phyloP scores from a whole-genome alignment of 2,113 vertebrate genomes.

The Anser cygnoides region DNA sequence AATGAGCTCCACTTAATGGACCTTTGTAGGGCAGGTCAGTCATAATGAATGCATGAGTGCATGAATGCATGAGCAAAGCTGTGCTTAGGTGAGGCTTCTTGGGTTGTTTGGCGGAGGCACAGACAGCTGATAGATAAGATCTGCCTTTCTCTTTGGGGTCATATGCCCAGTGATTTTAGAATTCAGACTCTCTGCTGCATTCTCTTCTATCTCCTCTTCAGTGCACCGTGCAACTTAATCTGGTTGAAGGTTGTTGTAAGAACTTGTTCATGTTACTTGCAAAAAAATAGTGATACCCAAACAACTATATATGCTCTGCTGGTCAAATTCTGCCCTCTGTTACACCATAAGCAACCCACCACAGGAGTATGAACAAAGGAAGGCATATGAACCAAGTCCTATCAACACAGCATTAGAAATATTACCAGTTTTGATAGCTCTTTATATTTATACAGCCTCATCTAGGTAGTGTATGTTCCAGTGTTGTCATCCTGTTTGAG shows the following conservation, averaged over 20 bases:
- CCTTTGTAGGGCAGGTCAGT: conserved; percentile 61
- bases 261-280: not conserved
- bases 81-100: not conserved
- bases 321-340: not conserved
- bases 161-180: not conserved
- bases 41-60: conserved; percentile 54
- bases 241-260: conserved; percentile 27
- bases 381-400: not conserved
- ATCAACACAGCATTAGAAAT: not conserved
- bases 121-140: not conserved
- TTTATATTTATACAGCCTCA: not conserved
- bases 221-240: not conserved
- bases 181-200: not conserved
- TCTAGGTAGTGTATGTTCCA: not conserved
- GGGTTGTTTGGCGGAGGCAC: not conserved
- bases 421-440: not conserved
- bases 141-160: not conserved
- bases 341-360: not conserved
- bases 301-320: not conserved
- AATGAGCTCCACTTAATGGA: conserved; percentile 76
- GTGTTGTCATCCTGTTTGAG: not conserved
- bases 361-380: not conserved
- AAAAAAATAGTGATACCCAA: not conserved
- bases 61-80: conserved; percentile 39
- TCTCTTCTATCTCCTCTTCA: not conserved